A percentile compares a stretch with the other conserved stretches of the same genome.
Evolutionary conservation across 2,113 vertebrate species (phyloP).

Genomic region (Tapirus terrestris): DNA sequence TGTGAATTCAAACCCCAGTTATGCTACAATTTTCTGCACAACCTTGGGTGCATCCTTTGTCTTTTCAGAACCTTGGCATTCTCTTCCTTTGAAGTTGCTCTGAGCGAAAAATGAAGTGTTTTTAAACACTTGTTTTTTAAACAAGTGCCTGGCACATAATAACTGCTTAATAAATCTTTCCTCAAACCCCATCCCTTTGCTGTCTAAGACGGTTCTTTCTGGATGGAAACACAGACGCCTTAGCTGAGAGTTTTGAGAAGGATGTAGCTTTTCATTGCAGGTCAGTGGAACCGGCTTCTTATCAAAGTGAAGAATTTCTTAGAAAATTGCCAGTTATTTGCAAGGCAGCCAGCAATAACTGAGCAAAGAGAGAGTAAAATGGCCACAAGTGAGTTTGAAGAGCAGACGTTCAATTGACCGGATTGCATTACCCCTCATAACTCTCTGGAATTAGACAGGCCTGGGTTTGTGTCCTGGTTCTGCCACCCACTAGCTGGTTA

Average conservation of each 20-base stretch:
- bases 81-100: not conserved
- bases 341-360: not conserved
- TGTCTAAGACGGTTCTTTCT: not conserved
- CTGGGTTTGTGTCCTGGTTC: not conserved
- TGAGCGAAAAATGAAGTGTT: not conserved
- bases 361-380: not conserved
- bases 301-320: not conserved
- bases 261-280: not conserved
- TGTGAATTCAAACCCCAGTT: not conserved
- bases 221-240: not conserved
- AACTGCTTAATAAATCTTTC: not conserved
- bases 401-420: not conserved
- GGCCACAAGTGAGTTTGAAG: not conserved
- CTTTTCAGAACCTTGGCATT: not conserved
- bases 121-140: not conserved
- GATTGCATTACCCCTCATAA: not conserved
- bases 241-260: not conserved
- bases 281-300: not conserved
- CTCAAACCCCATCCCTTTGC: not conserved
- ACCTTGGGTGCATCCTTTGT: not conserved
- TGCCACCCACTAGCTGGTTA: not conserved
- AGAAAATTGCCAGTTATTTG: not conserved
- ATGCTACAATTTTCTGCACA: not conserved
- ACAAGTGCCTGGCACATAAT: not conserved
- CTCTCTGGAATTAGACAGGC: not conserved